Evolutionary conservation across 2,113 vertebrate genomes (phyloP), one percentile per base, ranked within the genome.

Genomic region (Myxocyprinus asiaticus): DNA sequence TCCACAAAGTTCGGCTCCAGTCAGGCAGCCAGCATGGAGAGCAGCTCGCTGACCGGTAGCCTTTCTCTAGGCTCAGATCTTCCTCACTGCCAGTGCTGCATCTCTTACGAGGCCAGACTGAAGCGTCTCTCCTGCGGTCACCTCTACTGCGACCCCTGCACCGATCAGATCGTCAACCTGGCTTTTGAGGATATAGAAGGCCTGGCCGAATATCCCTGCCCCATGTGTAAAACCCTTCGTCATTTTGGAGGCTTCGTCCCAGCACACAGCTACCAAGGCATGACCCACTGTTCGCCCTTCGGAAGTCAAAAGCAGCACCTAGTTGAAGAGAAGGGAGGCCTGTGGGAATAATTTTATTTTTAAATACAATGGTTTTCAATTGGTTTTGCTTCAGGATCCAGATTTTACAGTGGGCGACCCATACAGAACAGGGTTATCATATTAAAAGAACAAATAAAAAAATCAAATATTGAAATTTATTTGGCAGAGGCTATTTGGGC

Each of bases 121-220:
- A 90, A 91, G 83, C 91, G 93, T 22, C 91, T 94, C 47, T 93
- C 92, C 71, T 94, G 93, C 4, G 91, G 92, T 3, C 93, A 93
- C 84, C 82, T 92, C 6, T 94, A 91, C 88, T 93, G 93, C 68
- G 87, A 84, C 85, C 64, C 92, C 73, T 93, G 92, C 88, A 83
- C 90, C 7, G 88, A 92, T 83, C 92, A 89, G 79, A 93, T 93
- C 43, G 93, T 94, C 87, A 93, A 93, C 91, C 82, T 92, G 85
- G 93, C 93, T 76, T 93, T 93, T 33, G 88, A 92, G 66, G 92
- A 93, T 87, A 92, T 93, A 15, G 93, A 94, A 88, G 93, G 93
- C 4, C 89, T 94, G 63, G 88, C 89, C 0, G 90, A 92, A 76
- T 94, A 92, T 86, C 92, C 92, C 64, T 93, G 93, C 75, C 93